Conservation (phyloP, 2,888 invertebrate genomes). For the Drymonia ruficornis region DNA sequence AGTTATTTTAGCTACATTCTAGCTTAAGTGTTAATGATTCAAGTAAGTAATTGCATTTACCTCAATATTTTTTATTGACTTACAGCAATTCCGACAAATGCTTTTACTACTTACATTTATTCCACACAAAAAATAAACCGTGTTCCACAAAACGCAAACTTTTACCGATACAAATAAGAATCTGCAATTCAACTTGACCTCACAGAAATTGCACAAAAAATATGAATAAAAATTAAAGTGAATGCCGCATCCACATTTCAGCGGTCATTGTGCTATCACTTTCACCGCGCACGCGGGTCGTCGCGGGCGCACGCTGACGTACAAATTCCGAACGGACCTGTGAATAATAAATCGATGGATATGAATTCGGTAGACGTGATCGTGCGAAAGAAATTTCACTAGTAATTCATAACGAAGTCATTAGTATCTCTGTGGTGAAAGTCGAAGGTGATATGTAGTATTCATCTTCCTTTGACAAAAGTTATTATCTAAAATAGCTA, state of each 20-base stretch:
- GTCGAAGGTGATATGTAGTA: neutral
- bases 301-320: slow-evolving; percentile 19
- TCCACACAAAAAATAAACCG: neutral
- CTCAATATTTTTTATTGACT: too few relatives aligned
- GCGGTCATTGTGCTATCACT: slow-evolving; percentile 18
- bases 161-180: neutral
- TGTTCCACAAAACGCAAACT: neutral
- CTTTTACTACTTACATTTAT: neutral
- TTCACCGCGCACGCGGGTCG: slow-evolving; percentile 22
- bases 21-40: too few relatives aligned
- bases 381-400: slow-evolving; percentile 23
- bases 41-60: too few relatives aligned
- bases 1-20: too few relatives aligned
- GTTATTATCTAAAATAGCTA: neutral
- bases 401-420: slow-evolving; percentile 1
- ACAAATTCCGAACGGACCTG: slow-evolving; percentile 29
- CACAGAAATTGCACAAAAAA: neutral
- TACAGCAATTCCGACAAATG: too few relatives aligned
- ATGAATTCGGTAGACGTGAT: slow-evolving; percentile 14
- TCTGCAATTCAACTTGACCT: slow-evolving; percentile 5
- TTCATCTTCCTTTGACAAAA: neutral
- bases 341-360: slow-evolving; percentile 34
- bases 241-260: slow-evolving; percentile 30
- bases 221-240: slow-evolving; percentile 1
- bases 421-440: neutral